Conservation (phyloP, 2,797 vertebrate genomes). For the Salmo trutta region DNA sequence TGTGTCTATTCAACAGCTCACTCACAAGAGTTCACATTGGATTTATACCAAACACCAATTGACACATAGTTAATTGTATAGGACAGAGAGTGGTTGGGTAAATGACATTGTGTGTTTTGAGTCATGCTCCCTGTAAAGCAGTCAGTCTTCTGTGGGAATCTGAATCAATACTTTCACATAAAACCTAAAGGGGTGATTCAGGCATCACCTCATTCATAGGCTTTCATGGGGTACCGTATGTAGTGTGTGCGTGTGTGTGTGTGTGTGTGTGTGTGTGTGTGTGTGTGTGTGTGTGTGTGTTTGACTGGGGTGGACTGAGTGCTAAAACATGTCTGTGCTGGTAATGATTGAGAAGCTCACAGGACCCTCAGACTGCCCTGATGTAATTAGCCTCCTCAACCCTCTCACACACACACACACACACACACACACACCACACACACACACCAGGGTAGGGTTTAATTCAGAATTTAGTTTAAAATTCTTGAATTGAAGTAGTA, state of each 20-base stretch:
- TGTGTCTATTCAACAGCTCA: background rate
- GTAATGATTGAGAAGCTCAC: slow-evolving; percentile 64
- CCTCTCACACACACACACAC: slow-evolving; percentile 15
- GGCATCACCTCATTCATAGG: slow-evolving; percentile 50
- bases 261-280: background rate
- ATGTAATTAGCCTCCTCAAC: slow-evolving; percentile 61
- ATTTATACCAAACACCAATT: slow-evolving; percentile 56
- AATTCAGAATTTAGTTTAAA: too few species aligned
- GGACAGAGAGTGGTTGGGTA: background rate
- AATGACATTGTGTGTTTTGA: slow-evolving; percentile 45
- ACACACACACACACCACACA: slow-evolving; percentile 25
- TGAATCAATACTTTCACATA: slow-evolving; percentile 66
- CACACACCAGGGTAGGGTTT: too few species aligned
- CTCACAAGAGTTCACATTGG: slow-evolving; percentile 53
- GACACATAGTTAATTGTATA: slow-evolving; percentile 25
- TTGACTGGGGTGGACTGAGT: slow-evolving; percentile 37
- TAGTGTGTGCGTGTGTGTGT: slow-evolving; percentile 21
- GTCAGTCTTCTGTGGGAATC: slow-evolving; percentile 62
- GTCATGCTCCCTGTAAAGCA: slow-evolving; percentile 59
- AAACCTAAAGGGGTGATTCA: slow-evolving; percentile 58
- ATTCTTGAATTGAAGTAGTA: too few species aligned
- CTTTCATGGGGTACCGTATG: slow-evolving; percentile 53
- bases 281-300: slow-evolving; percentile 13
- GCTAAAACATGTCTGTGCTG: slow-evolving; percentile 69
- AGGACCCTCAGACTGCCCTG: slow-evolving; percentile 56